Conservation (phyloP, 2,113 vertebrate genomes). For the Glaucidium brasilianum region DNA sequence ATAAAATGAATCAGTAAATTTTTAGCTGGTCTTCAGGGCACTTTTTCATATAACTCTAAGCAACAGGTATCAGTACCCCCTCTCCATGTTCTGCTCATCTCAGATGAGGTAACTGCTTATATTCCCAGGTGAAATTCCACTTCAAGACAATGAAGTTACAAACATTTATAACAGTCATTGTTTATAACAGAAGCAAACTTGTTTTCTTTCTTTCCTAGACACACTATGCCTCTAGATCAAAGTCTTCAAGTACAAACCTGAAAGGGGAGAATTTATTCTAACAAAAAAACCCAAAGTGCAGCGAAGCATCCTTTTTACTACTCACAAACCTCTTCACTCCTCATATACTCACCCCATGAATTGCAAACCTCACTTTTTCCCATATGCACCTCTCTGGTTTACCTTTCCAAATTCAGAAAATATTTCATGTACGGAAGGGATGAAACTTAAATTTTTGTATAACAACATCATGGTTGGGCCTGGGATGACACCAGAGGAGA, state of each 20-base stretch:
- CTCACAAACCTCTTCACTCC: background rate
- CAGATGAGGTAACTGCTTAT: background rate
- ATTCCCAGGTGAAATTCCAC: background rate
- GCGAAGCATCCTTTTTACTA: background rate
- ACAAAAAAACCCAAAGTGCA: rapidly evolving
- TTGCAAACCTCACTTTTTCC: background rate
- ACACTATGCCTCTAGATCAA: background rate
- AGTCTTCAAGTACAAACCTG: background rate
- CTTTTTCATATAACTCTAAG: background rate
- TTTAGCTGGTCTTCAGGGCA: background rate
- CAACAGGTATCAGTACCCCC: background rate
- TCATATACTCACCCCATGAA: background rate
- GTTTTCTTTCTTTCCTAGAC: background rate
- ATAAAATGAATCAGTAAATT: background rate
- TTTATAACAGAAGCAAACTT: background rate
- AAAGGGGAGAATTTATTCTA: background rate
- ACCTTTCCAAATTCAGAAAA: background rate
- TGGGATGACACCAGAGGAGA: background rate
- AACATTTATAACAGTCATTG: background rate
- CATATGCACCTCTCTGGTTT: background rate
- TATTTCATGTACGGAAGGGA: background rate
- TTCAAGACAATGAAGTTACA: background rate
- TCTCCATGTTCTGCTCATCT: background rate
- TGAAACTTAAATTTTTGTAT: background rate
- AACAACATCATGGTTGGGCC: background rate